Percentiles rank a stretch among this genome's conserved stretches.
phyloP scores from a whole-genome alignment of 2,888 invertebrate species.

The Temnothorax unifasciatus region DNA sequence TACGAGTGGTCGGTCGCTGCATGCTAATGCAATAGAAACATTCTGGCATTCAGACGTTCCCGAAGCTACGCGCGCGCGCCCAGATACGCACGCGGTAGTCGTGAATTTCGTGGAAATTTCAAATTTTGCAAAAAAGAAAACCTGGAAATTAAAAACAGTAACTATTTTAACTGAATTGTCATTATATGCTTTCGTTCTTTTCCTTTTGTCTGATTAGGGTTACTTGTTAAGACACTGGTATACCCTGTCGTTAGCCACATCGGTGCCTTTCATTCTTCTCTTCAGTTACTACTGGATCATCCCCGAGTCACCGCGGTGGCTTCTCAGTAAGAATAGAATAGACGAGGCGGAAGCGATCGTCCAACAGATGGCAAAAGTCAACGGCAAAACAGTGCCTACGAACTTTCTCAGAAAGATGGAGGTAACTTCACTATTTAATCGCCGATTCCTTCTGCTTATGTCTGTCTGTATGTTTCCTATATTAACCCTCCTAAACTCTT shows the following conservation, averaged over 20 bases:
- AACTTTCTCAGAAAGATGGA: slow-evolving; percentile 89
- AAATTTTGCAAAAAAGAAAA: neutral
- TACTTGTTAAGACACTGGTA: slow-evolving; percentile 89
- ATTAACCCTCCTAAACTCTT: no score
- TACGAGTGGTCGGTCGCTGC: slow-evolving; percentile 27
- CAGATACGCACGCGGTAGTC: neutral
- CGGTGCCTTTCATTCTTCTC: slow-evolving; percentile 88
- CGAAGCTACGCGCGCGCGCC: neutral
- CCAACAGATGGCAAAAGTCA: slow-evolving; percentile 89
- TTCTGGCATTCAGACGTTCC: slow-evolving; percentile 18
- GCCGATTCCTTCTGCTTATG: neutral
- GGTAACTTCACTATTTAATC: slow-evolving; percentile 81
- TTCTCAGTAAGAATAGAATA: slow-evolving; percentile 89
- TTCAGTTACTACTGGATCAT: slow-evolving; percentile 90
- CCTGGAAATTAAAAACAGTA: neutral
- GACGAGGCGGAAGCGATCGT: slow-evolving; percentile 90
- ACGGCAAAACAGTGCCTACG: slow-evolving; percentile 88
- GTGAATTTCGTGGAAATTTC: neutral
- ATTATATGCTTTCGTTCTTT: slow-evolving; percentile 4
- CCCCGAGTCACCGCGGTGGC: slow-evolving; percentile 91
- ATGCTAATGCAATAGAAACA: slow-evolving; percentile 47
- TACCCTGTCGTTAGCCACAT: slow-evolving; percentile 89
- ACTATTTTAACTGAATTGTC: neutral
- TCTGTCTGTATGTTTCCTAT: no score
- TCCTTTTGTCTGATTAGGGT: slow-evolving; percentile 81